Evolutionary conservation across 2,888 invertebrate species (phyloP), one percentile per base, ranked within the genome.

Genomic region (Raillietiella orientalis): DNA sequence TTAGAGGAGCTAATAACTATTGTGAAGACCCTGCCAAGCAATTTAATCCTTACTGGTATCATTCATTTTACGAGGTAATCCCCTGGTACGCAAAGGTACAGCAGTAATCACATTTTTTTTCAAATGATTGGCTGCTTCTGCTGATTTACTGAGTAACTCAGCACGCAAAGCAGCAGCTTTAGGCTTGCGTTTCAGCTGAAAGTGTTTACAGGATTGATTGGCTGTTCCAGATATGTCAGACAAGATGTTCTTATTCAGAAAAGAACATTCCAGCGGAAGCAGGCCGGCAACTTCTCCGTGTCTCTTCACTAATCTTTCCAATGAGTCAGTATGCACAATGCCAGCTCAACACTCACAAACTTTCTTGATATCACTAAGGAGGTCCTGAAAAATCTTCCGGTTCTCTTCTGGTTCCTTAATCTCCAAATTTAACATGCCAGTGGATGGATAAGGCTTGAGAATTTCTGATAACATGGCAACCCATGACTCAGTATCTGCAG

Each of bases 401-500:
- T 77, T 77, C 42, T 79, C 79, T 37, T 82, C 77, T 13, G 72
- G 61, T 45, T 75, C 74, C 25, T 65, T 55, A 39, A 82, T 66
- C 49, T 79, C 72, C 19, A 75, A 70, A 44, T 82, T 84, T 29
- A 87, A 58, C 17, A 71, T 69, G 15, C 82, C 79, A 0, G 69
- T 65, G 0, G 71, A 62, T 2, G 90, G 87, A 43, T 72, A 79
- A 0, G 79, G 75, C 44, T 77, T 77, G 53, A 90, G 66, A 34
- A 79, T 71, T 52, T 90, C 87, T 3, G 77, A 84, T 34, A 90
- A 52, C 75, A 84, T 84, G 4, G 82, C 74, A 17, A 90, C 90
- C 90, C 90, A 90, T 37, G 84, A 59, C 45, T 93, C 90, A 6
- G 75, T 71, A 51, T 90, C 87, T 38, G 70, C 56, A 3, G 69